Evolutionary conservation across 1,140 invertebrate genomes (phyloP).

Genomic region (Meloidogyne floridensis): DNA sequence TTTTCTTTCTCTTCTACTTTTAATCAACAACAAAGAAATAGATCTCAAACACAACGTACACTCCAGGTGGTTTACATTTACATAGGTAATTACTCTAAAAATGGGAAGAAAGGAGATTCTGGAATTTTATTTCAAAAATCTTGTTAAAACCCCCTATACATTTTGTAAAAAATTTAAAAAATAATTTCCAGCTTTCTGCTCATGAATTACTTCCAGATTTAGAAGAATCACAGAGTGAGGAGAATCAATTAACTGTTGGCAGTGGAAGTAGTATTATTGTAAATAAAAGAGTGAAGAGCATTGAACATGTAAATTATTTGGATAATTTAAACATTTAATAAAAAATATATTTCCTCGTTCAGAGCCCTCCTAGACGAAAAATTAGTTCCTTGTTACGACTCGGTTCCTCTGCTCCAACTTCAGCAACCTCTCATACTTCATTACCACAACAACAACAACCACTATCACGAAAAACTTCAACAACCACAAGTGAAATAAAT

Average conservation of each 20-base stretch:
- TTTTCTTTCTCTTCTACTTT: background rate
- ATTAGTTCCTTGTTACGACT: slow-evolving; percentile 2
- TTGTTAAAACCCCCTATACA: too few relatives aligned
- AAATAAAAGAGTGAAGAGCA: background rate
- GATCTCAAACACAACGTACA: slow-evolving; percentile 10
- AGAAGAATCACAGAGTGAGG: slow-evolving; percentile 18
- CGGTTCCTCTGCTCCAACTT: background rate
- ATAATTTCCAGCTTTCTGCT: slow-evolving; percentile 11
- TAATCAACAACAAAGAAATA: slow-evolving; percentile 18
- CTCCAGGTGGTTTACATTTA: background rate
- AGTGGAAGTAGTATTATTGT: slow-evolving; percentile 6
- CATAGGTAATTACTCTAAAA: background rate
- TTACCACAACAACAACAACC: background rate
- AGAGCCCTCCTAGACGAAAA: background rate
- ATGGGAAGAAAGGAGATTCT: too few relatives aligned
- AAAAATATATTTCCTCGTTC: background rate
- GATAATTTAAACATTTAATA: background rate
- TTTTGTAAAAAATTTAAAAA: background rate
- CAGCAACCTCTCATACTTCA: background rate
- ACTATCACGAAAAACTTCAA: slow-evolving; percentile 1
- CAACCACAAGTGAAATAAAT: background rate
- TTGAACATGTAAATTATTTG: background rate
- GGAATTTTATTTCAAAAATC: background rate
- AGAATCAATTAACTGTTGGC: slow-evolving; percentile 6
- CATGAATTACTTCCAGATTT: slow-evolving; percentile 31